Evolutionary conservation across 2,113 vertebrate species (phyloP), one percentile per base, ranked within the genome.

Genomic region (Sinocyclocheilus rhinocerous): DNA sequence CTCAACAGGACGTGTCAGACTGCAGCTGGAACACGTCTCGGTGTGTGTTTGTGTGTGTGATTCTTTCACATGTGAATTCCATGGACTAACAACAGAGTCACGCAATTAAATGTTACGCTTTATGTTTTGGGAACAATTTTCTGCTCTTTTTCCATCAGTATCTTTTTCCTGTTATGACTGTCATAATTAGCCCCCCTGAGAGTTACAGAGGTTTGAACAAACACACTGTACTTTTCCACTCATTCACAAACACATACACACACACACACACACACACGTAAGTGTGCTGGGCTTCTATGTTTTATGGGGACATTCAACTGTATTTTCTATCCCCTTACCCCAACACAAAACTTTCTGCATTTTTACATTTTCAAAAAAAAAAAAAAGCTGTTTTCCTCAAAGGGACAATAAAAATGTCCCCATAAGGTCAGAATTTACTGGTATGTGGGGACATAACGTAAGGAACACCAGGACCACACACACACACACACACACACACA

Each of bases 101-200:
- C 13, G 15, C 7, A 5, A 69, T 29, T 29, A 69, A 33, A 69
- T 33, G 13, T 33, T 42, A 9, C 4, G 6, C 63, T 16, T 67
- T 15, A 6, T 18, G 65, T 67, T 18, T 69, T n/a, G n/a, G n/a
- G n/a, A n/a, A n/a, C n/a, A n/a, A n/a, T n/a, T 3, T 67, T 67
- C 76, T 29, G 65, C 65, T 45, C 50, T 42, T 61, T 22, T 45
- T 33, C 10, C 50, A 33, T 18, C n/a, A n/a, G 10, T 55, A 15
- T 55, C 59, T 81, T 42, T 65, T 48, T 67, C 16, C 33, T 82
- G 70, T 76, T 61, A 33, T 42, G 29, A 76, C 55, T 29, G 61
- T 84, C 63, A 73, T 57, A 81, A 61, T 76, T 78, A 50, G 20
- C 61, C 76, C 52, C 52, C 81, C 48, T 55, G 39, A 80, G 69